Evolutionary conservation across 2,797 vertebrate genomes (phyloP).

Genomic region (Coranthus polyacanthus): DNA sequence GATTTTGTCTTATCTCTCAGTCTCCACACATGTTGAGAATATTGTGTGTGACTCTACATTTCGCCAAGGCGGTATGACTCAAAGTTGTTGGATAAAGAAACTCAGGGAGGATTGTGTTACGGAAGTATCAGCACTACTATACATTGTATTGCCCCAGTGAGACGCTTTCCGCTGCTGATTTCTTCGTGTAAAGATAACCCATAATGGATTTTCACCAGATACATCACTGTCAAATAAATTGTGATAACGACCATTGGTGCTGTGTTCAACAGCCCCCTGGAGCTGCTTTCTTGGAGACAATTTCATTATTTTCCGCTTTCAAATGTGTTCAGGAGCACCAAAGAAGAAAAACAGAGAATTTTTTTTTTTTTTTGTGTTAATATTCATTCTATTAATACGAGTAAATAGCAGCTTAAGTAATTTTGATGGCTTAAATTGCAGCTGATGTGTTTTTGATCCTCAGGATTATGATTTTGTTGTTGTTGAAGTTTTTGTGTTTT

Average conservation of each 20-base stretch:
- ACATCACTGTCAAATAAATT: slow-evolving; percentile 73
- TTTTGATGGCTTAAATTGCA: too few species aligned
- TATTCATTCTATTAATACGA: neutral
- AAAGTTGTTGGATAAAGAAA: slow-evolving; percentile 45
- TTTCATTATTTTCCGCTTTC: slow-evolving; percentile 52
- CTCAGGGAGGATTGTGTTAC: slow-evolving; percentile 34
- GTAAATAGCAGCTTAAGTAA: slow-evolving; percentile 1
- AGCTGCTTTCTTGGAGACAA: slow-evolving; percentile 47
- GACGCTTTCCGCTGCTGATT: slow-evolving; percentile 56
- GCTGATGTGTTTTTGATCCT: too few species aligned
- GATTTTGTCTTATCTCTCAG: slow-evolving; percentile 37
- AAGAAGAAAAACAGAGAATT: neutral
- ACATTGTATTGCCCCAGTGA: slow-evolving; percentile 44
- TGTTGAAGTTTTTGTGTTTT: too few species aligned
- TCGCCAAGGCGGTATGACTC: slow-evolving; percentile 26
- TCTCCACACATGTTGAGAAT: slow-evolving; percentile 12
- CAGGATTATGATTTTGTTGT: too few species aligned
- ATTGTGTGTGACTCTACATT: slow-evolving; percentile 21
- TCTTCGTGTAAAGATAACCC: slow-evolving; percentile 66
- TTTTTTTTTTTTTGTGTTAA: too few species aligned
- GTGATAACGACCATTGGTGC: slow-evolving; percentile 60
- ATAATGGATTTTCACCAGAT: slow-evolving; percentile 69
- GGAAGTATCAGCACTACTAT: slow-evolving; percentile 29
- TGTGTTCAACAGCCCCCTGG: slow-evolving; percentile 48
- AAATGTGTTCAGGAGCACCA: slow-evolving; percentile 22